A percentile compares a stretch with the other conserved stretches of the same genome.
These are phyloP conservation scores for Phrynosoma platyrhinos DNA, from an alignment of 2,113 vertebrate genomes.

Conservation along the genomic window DNA sequence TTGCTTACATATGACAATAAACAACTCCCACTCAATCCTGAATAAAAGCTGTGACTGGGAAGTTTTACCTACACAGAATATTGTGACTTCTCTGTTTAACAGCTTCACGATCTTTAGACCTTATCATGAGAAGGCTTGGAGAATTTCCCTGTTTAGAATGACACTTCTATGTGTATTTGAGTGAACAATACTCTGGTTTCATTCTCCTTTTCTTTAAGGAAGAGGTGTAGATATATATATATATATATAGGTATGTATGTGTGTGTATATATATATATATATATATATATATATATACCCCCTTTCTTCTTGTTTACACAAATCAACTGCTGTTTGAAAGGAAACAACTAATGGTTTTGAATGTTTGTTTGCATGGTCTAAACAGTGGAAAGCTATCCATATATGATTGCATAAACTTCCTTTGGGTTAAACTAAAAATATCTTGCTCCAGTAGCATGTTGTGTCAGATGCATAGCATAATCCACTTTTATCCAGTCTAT, in stretches of 20 bases:
- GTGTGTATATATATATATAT: too few species aligned
- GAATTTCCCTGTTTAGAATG: not conserved
- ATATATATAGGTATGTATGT: too few species aligned
- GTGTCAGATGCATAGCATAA: not conserved
- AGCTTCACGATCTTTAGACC: accelerated
- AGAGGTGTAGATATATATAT: not conserved
- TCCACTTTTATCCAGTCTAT: not conserved
- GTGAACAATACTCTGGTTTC: conserved; percentile 21
- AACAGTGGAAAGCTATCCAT: conserved; percentile 19
- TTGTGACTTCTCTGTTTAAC: not conserved
- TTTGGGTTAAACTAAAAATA: conserved; percentile 7
- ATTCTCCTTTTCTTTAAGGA: conserved; percentile 18
- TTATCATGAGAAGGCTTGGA: accelerated
- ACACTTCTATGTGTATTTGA: not conserved
- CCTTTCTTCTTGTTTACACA: conserved; percentile 19
- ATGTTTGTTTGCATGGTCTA: conserved; percentile 15
- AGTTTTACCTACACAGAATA: not conserved
- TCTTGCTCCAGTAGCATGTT: not conserved
- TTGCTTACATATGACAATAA: not conserved
- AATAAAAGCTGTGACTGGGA: not conserved
- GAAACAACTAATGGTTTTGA: not conserved
- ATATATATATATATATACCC: too few species aligned
- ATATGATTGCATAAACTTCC: conserved; percentile 5
- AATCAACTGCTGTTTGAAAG: conserved; percentile 13
- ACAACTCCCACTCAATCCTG: not conserved